Base-by-base conservation (phyloP, 1,140 invertebrate genomes). In the Microplitis demolitor region DNA sequence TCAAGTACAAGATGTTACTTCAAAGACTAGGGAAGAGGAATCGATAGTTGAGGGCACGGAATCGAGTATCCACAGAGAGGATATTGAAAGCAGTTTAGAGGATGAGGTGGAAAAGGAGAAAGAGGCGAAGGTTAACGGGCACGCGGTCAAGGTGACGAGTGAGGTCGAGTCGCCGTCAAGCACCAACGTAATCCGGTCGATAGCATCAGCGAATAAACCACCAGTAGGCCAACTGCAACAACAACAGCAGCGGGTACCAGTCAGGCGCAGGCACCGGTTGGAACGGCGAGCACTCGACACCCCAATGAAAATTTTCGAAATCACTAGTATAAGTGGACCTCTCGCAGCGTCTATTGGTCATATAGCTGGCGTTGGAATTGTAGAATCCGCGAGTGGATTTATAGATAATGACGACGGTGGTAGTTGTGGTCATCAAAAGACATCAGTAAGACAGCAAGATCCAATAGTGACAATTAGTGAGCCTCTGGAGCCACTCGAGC, bases 351-450 rank as follows among this genome's bases (percentile, higher is more conserved):
- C 66, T 16, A 62, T 87, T 5, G 80, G 81, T 33, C 80, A 84
- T 58, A 82, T 86, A 1, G 50, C 76, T 0, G 82, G 82, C 0
- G 84, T 86, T 0, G 85, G 83, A 8, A 86, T 83, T 11, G 58
- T 85, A 0, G 83, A 24, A 24, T 24, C 24, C 24, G 24, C 24
- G 24, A 24, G 24, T 24, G 24, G 24, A 24, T 24, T 86, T 39
- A 74, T 73, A 0, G 74, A 76, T 0, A 60, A 14, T 4, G n/a
- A 34, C 2, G 35, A 34, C 1, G 5, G 39, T 45, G 39, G 39
- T 24, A 24, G 24, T 24, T 24, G 24, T 24, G 24, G 24, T 24
- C 24, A 2, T 4, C 66, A 51, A 14, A 24, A 45, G 34, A 13
- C n/a, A 31, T 9, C 16, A 61, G 14, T 2, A 37, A 64, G 24